Evolutionary conservation across 2,113 vertebrate genomes (phyloP).

Genomic region (Hippocampus mohnikei): DNA sequence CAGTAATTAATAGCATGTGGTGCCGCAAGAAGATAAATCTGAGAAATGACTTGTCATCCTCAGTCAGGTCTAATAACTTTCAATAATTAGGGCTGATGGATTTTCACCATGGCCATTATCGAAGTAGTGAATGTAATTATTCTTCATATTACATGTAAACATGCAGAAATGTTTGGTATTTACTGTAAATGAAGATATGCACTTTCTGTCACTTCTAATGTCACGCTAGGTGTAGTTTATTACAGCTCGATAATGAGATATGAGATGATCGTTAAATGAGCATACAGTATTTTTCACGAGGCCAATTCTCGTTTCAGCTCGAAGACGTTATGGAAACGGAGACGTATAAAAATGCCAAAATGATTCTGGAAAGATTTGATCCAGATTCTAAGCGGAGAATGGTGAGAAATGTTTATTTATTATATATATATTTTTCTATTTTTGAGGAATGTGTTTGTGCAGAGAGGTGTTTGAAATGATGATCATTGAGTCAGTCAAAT

Average conservation of each 20-base stretch:
- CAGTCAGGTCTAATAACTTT: conserved; percentile 99
- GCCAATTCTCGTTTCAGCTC: conserved; percentile 73
- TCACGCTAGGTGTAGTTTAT: conserved; percentile 25
- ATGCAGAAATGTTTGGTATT: conserved; percentile 91
- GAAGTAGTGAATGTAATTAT: conserved; percentile 99
- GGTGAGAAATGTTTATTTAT: conserved; percentile 62
- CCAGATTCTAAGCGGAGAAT: conserved; percentile 86
- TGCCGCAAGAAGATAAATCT: conserved; percentile 96
- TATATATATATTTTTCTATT: no score
- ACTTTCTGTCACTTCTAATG: conserved; percentile 20
- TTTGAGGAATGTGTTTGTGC: not conserved
- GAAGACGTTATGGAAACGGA: conserved; percentile 99
- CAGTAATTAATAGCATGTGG: conserved; percentile 98
- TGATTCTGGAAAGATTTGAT: conserved; percentile 98
- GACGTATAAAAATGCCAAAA: conserved; percentile 95
- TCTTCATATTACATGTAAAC: conserved; percentile 98
- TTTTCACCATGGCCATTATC: conserved; percentile 99
- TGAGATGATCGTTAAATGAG: conserved; percentile 21
- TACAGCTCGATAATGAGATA: conserved; percentile 22
- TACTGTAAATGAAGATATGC: conserved; percentile 81
- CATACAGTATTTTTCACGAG: not conserved
- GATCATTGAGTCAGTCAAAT: no score
- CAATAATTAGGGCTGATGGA: conserved; percentile 99
- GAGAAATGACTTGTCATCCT: conserved; percentile 99
- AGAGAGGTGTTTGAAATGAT: no score